Percentiles rank a stretch among this genome's conserved stretches.
Evolutionary conservation across 2,797 vertebrate species (phyloP).

Genomic region (Falco columbarius): DNA sequence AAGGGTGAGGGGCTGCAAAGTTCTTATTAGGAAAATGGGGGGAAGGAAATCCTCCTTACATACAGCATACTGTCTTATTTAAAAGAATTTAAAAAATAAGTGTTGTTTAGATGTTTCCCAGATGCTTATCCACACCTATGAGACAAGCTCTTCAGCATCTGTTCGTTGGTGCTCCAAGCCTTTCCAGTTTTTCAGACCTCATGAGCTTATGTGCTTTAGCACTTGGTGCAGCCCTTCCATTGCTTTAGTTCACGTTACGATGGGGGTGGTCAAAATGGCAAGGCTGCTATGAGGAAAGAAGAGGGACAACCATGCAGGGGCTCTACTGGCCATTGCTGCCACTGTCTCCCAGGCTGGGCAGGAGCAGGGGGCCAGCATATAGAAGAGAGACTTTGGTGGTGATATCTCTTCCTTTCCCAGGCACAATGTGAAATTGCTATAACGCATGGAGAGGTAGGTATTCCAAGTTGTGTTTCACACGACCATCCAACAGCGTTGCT

Average conservation of each 20-base stretch:
- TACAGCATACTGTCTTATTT: neutral
- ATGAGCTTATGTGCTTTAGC: fast-evolving
- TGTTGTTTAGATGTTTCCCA: neutral
- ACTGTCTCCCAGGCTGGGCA: neutral
- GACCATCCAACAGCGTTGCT: neutral
- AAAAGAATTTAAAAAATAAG: neutral
- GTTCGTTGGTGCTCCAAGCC: neutral
- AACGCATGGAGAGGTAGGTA: neutral
- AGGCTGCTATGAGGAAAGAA: neutral
- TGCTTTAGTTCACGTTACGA: neutral
- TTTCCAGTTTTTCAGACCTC: neutral
- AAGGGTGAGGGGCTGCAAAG: neutral
- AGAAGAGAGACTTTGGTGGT: neutral
- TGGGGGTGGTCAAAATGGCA: neutral
- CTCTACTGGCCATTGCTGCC: neutral
- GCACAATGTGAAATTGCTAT: neutral
- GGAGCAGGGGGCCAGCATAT: neutral
- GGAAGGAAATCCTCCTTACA: neutral
- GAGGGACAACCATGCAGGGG: fast-evolving
- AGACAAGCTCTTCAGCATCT: neutral
- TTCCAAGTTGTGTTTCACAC: neutral
- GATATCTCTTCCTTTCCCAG: neutral
- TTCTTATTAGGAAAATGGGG: neutral
- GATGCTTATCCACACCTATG: neutral
- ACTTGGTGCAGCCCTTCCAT: neutral